Evolutionary conservation across 2,113 vertebrate species (phyloP).

Genomic region (Cardinalis cardinalis): DNA sequence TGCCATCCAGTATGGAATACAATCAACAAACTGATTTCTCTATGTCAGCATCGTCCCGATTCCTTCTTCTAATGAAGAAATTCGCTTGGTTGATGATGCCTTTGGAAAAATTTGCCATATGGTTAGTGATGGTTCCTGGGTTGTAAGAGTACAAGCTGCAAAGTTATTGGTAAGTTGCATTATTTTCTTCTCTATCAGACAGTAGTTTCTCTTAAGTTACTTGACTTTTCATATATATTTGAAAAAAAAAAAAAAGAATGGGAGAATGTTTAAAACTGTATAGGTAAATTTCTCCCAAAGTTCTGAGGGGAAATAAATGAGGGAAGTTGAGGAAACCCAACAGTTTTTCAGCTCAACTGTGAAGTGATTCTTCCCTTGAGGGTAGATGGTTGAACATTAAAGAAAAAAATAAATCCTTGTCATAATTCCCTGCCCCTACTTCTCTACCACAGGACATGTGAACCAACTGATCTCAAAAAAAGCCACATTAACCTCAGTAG

Average conservation of each 20-base stretch:
- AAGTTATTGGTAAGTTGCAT: conserved; percentile 87
- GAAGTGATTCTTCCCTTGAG: background rate
- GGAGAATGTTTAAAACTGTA: background rate
- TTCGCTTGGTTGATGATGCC: conserved; percentile 92
- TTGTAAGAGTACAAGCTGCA: conserved; percentile 92
- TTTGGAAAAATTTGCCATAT: conserved; percentile 98
- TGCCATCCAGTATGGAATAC: background rate
- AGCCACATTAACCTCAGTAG: background rate
- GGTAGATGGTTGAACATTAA: background rate
- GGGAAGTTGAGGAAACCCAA: background rate
- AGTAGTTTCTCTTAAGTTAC: background rate
- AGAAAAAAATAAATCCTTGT: background rate
- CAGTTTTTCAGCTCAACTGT: background rate
- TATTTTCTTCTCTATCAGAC: background rate
- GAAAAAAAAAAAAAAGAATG: background rate
- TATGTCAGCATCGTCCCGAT: conserved; percentile 89
- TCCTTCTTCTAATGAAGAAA: conserved; percentile 96
- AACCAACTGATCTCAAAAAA: background rate
- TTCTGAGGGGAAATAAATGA: background rate
- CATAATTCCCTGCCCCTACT: background rate
- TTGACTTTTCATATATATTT: background rate
- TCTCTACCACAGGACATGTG: background rate
- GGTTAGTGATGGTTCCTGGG: conserved; percentile 97
- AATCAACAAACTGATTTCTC: background rate
- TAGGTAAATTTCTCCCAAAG: background rate